Percentiles rank a stretch among this genome's conserved stretches.
These are phyloP conservation scores for Recurvirostra avosetta DNA, from an alignment of 2,113 vertebrate species.

Conservation along the genomic window DNA sequence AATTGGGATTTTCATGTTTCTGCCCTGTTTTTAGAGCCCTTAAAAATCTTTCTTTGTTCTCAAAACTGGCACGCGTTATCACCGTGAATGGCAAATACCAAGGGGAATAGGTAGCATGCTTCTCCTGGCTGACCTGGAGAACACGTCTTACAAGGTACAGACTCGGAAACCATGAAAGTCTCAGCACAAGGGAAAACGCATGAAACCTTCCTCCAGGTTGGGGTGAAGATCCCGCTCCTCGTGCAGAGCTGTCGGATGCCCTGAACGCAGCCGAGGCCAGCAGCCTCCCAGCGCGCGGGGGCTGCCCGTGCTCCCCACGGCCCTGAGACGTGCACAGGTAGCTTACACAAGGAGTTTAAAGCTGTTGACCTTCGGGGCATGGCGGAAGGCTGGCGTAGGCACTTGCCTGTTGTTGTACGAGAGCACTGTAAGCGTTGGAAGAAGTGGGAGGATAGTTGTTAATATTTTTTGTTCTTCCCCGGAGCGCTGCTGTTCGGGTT, in stretches of 20 bases:
- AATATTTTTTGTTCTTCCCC: neutral
- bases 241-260: neutral
- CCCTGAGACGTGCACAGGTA: no score
- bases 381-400: neutral
- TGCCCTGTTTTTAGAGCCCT: neutral
- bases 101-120: accelerated
- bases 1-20: neutral
- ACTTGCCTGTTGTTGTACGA: accelerated
- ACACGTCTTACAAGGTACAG: accelerated
- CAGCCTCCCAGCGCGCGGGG: neutral
- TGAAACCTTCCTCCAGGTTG: accelerated
- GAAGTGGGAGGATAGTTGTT: neutral
- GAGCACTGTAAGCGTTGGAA: accelerated
- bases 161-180: accelerated
- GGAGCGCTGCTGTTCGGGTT: neutral
- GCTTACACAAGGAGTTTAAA: accelerated
- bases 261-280: neutral
- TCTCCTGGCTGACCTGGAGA: neutral
- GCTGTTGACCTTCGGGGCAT: neutral
- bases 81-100: accelerated
- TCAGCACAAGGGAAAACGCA: no score
- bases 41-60: neutral
- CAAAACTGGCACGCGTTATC: accelerated
- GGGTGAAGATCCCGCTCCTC: neutral
- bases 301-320: accelerated